A percentile compares a stretch with the other conserved stretches of the same genome.
Evolutionary conservation across 35 echinoderm and acorn worm genomes (phyloP).

Genomic region (Lytechinus pictus): DNA sequence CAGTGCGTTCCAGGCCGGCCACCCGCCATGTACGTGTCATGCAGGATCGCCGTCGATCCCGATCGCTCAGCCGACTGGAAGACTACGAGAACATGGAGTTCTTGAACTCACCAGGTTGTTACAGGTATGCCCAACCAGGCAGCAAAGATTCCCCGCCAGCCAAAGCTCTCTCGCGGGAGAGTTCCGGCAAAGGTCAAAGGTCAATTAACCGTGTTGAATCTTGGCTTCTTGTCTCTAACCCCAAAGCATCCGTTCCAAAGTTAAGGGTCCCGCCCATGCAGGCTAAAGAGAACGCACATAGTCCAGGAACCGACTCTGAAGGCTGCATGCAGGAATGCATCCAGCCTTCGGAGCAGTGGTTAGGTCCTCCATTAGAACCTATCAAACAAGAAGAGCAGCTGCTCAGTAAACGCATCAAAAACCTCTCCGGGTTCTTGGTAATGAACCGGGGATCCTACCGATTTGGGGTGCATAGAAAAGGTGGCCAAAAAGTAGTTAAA

Average conservation of each 20-base stretch:
- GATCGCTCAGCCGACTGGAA: background rate
- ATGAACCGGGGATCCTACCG: background rate
- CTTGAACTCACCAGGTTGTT: background rate
- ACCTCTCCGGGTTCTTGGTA: background rate
- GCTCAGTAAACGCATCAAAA: background rate
- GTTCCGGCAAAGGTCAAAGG: background rate
- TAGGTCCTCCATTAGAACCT: background rate
- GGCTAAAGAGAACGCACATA: background rate
- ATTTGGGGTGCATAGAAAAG: background rate
- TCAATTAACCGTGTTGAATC: background rate
- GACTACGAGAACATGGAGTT: background rate
- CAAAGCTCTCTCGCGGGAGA: background rate
- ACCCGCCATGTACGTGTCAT: background rate
- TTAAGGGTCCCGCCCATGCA: background rate
- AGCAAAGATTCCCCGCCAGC: background rate
- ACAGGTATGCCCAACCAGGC: background rate
- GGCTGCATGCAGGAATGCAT: background rate
- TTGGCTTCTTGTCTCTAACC: background rate
- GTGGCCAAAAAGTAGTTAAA: background rate
- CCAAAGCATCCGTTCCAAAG: background rate
- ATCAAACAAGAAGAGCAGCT: background rate
- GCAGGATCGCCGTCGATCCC: background rate
- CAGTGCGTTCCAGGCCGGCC: background rate
- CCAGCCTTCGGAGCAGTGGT: background rate
- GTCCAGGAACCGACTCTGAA: background rate